Conservation (phyloP, 2,888 invertebrate genomes). For the Omphaloscelis lunosa region DNA sequence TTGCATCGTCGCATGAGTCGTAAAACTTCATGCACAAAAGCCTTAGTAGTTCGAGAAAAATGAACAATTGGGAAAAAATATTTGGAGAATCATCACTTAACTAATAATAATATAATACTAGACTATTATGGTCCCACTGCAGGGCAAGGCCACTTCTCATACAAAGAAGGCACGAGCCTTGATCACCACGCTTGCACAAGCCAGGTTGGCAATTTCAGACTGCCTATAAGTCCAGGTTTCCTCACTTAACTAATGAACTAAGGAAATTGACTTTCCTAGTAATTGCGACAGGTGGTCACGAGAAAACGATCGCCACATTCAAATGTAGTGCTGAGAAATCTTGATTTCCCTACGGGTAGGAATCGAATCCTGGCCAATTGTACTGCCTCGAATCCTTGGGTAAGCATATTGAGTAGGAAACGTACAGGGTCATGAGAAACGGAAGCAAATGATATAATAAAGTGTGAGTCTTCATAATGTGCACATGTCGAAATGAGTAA, state of each 20-base stretch:
- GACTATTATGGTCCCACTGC: too few relatives aligned
- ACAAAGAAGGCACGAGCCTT: not conserved
- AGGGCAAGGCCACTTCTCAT: too few relatives aligned
- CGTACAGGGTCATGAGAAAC: slow-evolving; percentile 1
- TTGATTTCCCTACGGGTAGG: slow-evolving; percentile 44
- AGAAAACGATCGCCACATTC: slow-evolving; percentile 19
- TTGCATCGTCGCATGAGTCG: not conserved
- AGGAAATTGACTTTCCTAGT: too few relatives aligned
- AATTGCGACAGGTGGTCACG: not conserved
- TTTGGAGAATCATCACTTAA: too few relatives aligned
- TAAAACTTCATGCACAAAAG: not conserved
- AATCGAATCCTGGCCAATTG: slow-evolving; percentile 49
- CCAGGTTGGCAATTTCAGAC: too few relatives aligned
- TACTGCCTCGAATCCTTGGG: slow-evolving; percentile 24
- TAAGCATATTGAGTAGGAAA: slow-evolving; percentile 26
- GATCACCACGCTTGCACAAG: not conserved
- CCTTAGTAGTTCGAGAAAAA: too few relatives aligned
- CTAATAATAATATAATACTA: too few relatives aligned
- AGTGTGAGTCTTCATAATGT: too few relatives aligned
- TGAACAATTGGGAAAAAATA: not conserved
- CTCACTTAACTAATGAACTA: too few relatives aligned
- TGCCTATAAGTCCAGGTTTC: too few relatives aligned
- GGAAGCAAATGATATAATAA: not conserved
- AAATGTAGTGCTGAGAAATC: slow-evolving; percentile 11
- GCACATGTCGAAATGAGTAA: too few relatives aligned